Evolutionary conservation across 2,113 vertebrate species (phyloP), one percentile per base, ranked within the genome.

Genomic region (Percopsis transmontana): DNA sequence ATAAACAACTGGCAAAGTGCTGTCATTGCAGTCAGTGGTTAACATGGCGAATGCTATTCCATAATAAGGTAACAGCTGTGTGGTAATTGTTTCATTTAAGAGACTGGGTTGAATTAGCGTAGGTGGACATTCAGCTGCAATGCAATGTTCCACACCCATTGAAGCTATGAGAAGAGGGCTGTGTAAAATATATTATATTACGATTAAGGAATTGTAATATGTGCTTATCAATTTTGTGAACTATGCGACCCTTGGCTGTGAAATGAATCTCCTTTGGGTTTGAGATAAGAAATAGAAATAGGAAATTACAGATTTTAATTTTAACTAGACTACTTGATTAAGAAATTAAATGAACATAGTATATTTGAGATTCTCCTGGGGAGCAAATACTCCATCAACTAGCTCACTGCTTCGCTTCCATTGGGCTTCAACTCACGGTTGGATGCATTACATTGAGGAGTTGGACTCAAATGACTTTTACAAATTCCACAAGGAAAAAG

Each of bases 61-160:
- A 51, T 65, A 70, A 78, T 54, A 69, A 55, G 33, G 62, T 70
- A 50, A 76, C 74, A 73, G 27, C 75, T 72, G 60, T 52, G 45
- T 41, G 40, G 59, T 61, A 24, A 50, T 38, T 13, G 33, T 51
- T 13, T 33, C 24, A 64, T 53, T n/a, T 11, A 4, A 41, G 18
- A 23, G 50, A 3, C 19, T 64, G 18, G n/a, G 38, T 44, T 51
- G 62, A 4, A 18, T 5, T 64, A 20, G 18, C n/a, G 19, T n/a
- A 13, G n/a, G 14, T 52, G 24, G 27, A 33, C 27, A 33, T 33
- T 33, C 27, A 33, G 27, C 8, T 33, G 8, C 27, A 33, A 33
- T 33, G 8, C 8, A 33, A 7, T 33, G 27, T 33, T 33, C 27
- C 27, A 33, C 27, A 33, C 5, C 8, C 5, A 33, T 33, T 33